Evolutionary conservation across 2,888 invertebrate genomes (phyloP), one percentile per base, ranked within the genome.

Genomic region (Geotrupes spiniger): DNA sequence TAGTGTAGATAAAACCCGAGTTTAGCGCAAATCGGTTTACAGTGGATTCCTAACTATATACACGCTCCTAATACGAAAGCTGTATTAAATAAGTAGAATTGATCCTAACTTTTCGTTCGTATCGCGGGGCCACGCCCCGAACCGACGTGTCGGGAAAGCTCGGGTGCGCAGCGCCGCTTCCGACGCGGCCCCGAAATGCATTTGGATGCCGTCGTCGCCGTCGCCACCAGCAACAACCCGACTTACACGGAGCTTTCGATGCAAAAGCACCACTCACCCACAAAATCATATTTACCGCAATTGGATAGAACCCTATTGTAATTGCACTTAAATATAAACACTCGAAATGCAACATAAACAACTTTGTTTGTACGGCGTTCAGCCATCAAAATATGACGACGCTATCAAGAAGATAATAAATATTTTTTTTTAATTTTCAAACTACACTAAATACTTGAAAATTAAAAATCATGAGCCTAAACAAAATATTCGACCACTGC

Each of bases 41-140:
- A 71, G 71, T 71, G 71, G 72, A 72, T 73, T 72, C 71, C 72
- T 72, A 73, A 73, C 73, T 73, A 73, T 73, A 73, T 72, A 73
- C 73, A 73, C 73, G 73, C 71, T 69, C 68, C 72, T 73, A 73
- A 73, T 73, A 73, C 72, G 71, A 72, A 72, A 71, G 73, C 73
- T 72, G 72, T 73, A 73, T 73, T 73, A 73, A 73, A 73, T 73
- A 73, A 73, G 73, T 73, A 70, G 73, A 73, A 73, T 73, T 73
- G 73, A 73, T 73, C 72, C 73, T 72, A 72, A 73, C 72, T 73
- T 73, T 73, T 73, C 71, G 72, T 72, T 71, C 72, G 66, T 63
- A 63, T 40, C 36, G 48, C 53, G 51, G 51, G 69, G 69, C 70
- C 70, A 68, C 66, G 67, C 69, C 69, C 64, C 63, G 53, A 36